These are phyloP conservation scores for Mamestra configurata DNA, from an alignment of 1,140 invertebrate genomes.

Conservation along the genomic window DNA sequence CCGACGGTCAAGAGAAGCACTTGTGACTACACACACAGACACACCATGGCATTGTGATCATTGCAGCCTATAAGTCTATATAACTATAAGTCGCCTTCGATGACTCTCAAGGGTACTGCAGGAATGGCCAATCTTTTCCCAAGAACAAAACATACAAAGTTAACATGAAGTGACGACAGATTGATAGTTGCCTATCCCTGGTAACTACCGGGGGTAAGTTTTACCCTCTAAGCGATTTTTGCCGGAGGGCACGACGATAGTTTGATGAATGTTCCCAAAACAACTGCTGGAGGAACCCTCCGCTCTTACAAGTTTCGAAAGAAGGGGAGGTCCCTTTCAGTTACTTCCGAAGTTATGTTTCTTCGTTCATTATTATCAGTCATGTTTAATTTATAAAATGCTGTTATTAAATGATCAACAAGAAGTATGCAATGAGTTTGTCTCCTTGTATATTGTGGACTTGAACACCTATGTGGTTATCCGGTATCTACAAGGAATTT, in stretches of 20 bases:
- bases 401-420: neutral
- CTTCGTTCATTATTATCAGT: neutral
- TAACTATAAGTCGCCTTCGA: neutral
- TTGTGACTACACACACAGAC: no score
- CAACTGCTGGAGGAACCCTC: slow-evolving; percentile 19
- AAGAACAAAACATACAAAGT: neutral
- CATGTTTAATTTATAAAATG: neutral
- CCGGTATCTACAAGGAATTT: no score
- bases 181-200: neutral
- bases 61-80: no score
- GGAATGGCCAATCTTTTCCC: neutral
- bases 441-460: no score
- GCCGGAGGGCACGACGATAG: slow-evolving; percentile 26
- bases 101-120: neutral
- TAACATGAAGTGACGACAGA: neutral
- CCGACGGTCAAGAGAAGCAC: no score
- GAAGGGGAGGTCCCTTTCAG: neutral
- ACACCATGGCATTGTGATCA: no score
- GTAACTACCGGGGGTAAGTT: neutral
- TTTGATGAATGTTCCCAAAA: slow-evolving; percentile 33
- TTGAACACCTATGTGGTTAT: no score
- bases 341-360: neutral
- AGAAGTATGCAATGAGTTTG: no score
- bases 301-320: neutral
- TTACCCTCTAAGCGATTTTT: slow-evolving; percentile 14